phyloP scores from a whole-genome alignment of 2,113 vertebrate species.

The Peromyscus leucopus region DNA sequence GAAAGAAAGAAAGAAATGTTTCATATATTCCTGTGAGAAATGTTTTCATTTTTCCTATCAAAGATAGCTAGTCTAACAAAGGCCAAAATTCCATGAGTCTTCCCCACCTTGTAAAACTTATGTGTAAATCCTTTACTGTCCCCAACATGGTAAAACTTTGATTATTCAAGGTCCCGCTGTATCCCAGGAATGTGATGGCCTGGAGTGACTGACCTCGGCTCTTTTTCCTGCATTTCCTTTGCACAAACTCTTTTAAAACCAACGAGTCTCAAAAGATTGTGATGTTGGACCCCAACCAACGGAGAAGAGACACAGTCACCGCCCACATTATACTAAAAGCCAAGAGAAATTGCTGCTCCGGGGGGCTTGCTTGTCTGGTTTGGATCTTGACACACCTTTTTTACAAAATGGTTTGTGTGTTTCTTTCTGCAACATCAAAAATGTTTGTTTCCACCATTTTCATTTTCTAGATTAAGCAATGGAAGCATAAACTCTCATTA shows the following conservation, averaged over 20 bases:
- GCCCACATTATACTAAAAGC: not conserved
- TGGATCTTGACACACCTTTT: not conserved
- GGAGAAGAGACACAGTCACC: not conserved
- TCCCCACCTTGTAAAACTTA: not conserved
- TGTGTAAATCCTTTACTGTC: not conserved
- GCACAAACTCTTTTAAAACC: not conserved
- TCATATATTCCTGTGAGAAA: not conserved
- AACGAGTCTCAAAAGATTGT: not conserved
- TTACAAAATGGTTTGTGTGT: not conserved
- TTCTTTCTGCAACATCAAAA: not conserved
- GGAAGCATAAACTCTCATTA: not conserved
- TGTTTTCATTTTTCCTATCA: not conserved
- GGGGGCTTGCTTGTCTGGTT: not conserved
- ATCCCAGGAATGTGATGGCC: not conserved
- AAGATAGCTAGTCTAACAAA: not conserved
- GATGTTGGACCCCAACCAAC: not conserved
- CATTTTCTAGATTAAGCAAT: not conserved
- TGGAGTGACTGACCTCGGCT: not conserved
- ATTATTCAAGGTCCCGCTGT: not conserved
- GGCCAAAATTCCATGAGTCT: not conserved
- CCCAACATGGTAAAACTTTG: not conserved
- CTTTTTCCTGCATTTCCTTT: not conserved
- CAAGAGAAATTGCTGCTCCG: not conserved
- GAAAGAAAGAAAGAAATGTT: not conserved
- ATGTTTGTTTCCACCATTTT: not conserved